Evolutionary conservation across 2,888 invertebrate species (phyloP).

Genomic region (Phasia obesa): DNA sequence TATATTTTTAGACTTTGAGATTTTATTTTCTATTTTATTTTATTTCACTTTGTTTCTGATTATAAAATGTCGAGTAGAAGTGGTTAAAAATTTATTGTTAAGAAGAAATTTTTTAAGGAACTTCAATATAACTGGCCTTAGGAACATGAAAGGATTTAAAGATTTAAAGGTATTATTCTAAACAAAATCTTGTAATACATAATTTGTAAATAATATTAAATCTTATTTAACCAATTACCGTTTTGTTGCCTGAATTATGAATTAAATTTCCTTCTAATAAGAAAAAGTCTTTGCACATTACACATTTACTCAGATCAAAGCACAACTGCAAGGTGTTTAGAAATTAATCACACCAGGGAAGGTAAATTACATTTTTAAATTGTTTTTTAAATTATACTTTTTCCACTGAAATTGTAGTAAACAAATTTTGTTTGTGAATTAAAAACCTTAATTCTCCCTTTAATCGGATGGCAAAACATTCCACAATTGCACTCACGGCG

Average conservation of each 20-base stretch:
- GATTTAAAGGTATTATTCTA: neutral
- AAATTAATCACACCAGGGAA: neutral
- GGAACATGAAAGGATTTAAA: no score
- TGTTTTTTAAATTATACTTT: no score
- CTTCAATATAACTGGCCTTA: slow-evolving; percentile 15
- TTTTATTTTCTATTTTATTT: neutral
- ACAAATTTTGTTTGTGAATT: no score
- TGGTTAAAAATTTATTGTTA: neutral
- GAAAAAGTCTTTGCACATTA: neutral
- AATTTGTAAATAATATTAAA: no score
- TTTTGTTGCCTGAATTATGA: slow-evolving; percentile 4
- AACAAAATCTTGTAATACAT: no score
- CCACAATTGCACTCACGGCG: no score
- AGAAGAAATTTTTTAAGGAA: neutral
- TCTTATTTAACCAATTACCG: neutral
- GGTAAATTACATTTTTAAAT: no score
- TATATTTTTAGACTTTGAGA: neutral
- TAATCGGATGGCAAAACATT: no score
- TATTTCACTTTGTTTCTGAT: neutral
- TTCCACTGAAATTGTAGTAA: no score
- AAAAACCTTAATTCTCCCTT: no score
- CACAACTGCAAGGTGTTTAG: slow-evolving; percentile 6
- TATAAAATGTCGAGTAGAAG: no score
- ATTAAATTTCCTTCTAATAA: neutral
- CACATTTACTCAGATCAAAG: neutral